A percentile compares a stretch with the other conserved stretches of the same genome.
phyloP scores from a whole-genome alignment of 2,797 vertebrate species.

The Epinephelus malabaricus region DNA sequence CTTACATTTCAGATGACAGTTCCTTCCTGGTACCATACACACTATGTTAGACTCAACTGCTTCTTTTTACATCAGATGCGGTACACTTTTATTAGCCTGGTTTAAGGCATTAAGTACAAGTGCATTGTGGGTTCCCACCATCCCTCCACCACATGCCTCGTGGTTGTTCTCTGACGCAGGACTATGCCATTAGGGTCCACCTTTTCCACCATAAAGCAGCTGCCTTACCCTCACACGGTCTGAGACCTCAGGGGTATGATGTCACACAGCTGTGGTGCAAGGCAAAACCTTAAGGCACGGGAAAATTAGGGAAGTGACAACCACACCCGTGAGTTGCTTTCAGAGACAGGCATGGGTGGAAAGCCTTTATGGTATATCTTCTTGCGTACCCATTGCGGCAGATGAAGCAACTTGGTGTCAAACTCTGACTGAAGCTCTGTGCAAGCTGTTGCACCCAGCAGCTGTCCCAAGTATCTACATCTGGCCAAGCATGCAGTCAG shows the following conservation, averaged over 20 bases:
- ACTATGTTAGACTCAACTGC: slow-evolving; percentile 10
- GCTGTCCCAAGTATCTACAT: slow-evolving; percentile 59
- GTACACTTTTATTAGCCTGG: slow-evolving; percentile 52
- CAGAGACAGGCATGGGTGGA: slow-evolving; percentile 12
- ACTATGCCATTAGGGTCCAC: slow-evolving; percentile 70
- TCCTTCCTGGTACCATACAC: background rate
- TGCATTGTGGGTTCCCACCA: slow-evolving; percentile 66
- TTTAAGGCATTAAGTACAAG: slow-evolving; percentile 63
- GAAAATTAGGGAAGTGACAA: slow-evolving; percentile 44
- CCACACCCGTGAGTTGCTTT: slow-evolving; percentile 50
- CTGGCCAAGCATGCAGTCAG: slow-evolving; percentile 61
- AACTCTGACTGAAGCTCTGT: slow-evolving; percentile 37
- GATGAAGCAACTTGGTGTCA: slow-evolving; percentile 44
- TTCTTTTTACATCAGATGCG: slow-evolving; percentile 39
- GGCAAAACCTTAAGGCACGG: slow-evolving; percentile 40
- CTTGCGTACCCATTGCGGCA: slow-evolving; percentile 23
- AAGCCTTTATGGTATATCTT: slow-evolving; percentile 18
- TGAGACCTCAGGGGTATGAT: slow-evolving; percentile 69
- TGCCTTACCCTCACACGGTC: slow-evolving; percentile 54
- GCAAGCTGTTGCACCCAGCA: slow-evolving; percentile 57
- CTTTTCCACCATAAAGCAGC: slow-evolving; percentile 80
- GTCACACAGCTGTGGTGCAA: slow-evolving; percentile 62
- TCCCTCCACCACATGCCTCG: slow-evolving; percentile 47
- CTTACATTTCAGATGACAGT: slow-evolving; percentile 16
- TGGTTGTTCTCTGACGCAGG: slow-evolving; percentile 75